A percentile compares a stretch with the other conserved stretches of the same genome.
Conservation (phyloP, 1,140 invertebrate genomes). For the Drosophila bocki region DNA sequence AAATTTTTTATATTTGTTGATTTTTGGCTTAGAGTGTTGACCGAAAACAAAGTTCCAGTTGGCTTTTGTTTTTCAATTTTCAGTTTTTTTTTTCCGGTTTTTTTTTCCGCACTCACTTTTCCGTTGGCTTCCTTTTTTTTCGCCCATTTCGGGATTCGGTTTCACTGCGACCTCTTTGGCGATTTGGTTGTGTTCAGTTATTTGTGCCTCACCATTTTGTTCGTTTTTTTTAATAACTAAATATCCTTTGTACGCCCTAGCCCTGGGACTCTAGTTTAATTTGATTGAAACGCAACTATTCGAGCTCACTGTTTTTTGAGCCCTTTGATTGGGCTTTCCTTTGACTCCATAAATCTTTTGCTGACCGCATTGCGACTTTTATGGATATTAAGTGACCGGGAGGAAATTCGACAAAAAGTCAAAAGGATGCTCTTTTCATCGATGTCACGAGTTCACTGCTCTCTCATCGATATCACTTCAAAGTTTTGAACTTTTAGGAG, state of each 20-base stretch:
- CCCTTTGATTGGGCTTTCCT: constrained; percentile 42
- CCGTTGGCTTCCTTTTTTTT: constrained; percentile 15
- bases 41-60: constrained; percentile 80
- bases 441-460: constrained; percentile 31
- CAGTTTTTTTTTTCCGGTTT: constrained; percentile 32
- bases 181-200: constrained; percentile 29
- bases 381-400: constrained; percentile 38
- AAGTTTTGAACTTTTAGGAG: constrained; percentile 38
- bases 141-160: constrained; percentile 40
- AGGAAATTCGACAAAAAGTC: constrained; percentile 29
- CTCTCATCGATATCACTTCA: constrained; percentile 46
- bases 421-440: constrained; percentile 33
- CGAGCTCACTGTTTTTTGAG: constrained; percentile 41
- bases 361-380: constrained; percentile 27
- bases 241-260: constrained; percentile 67
- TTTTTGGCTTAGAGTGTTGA: constrained; percentile 84
- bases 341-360: constrained; percentile 32
- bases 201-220: constrained; percentile 19
- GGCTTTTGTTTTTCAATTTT: constrained; percentile 81
- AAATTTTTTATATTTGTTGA: constrained; percentile 83
- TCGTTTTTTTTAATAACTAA: constrained; percentile 78
- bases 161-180: constrained; percentile 50
- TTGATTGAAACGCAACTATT: constrained; percentile 75
- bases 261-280: constrained; percentile 53
- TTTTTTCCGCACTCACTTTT: constrained; percentile 31